Evolutionary conservation across 2,797 vertebrate species (phyloP), one percentile per base, ranked within the genome.

Genomic region (Oryzias dopingdopingensis): DNA sequence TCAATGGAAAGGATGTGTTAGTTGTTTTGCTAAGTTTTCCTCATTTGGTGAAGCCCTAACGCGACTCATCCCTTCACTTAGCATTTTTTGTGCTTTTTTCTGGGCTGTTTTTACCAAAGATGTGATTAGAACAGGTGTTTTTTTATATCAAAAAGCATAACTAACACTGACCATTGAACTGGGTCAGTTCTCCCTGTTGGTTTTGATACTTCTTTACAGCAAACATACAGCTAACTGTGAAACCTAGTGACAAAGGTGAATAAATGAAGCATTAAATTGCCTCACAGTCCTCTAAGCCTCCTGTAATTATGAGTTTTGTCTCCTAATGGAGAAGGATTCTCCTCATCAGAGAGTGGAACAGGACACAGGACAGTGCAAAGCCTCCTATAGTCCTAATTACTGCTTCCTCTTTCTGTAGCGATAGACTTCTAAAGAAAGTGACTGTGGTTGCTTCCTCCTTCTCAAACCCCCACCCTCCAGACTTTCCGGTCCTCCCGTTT

Each of bases 341-440:
- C 77, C 72, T 32, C 1, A 47, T 43, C 23, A 57, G 42, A 29
- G 60, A 43, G 15, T 46, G 57, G 48, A 40, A 47, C n/a, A 52
- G 42, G 57, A 47, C 29, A 40, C 54, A 60, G 20, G 23, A 54
- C 54, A 67, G 59, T 62, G 37, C 58, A 65, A 61, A 77, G 57
- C 68, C 68, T 71, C 47, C 56, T 56, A 59, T 51, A 48, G 63
- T 77, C 76, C 81, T 84, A 85, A 88, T 88, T 86, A 86, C 82
- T 73, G 75, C 62, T 84, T 84, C 79, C 74, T 72, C 75, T 65
- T 49, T 84, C 54, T 75, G 58, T 52, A 60, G 70, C 59, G 64
- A 67, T 58, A 4, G 7, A 49, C 72, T 72, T 71, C 62, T 75
- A 67, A 56, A 51, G 68, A 64, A 62, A 70, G 49, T 26, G 65